Evolutionary conservation across 2,888 invertebrate species (phyloP), one percentile per base, ranked within the genome.

Genomic region (Drosophila nr. perissopoda): DNA sequence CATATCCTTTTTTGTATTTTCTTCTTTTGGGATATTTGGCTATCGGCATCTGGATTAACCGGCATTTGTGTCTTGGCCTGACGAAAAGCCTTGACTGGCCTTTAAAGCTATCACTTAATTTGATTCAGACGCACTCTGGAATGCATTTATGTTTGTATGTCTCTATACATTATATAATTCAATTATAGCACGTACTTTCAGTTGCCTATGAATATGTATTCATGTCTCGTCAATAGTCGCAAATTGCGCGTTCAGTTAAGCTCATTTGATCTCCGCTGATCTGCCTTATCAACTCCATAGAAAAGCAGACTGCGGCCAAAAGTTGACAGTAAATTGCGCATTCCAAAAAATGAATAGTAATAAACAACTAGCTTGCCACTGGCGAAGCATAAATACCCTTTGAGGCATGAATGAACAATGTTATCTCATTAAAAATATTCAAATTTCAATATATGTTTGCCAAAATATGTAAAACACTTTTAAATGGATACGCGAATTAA

Each of bases 321-420:
- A n/a, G 21, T 16, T 31, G 13, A 16, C 25, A 33, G 40, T 60
- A 54, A 83, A 88, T 56, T 83, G 83, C 88, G 83, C 88, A 84
- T 81, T 87, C 77, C 38, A 36, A 48, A 65, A 61, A 31, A n/a
- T 57, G 38, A 38, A 46, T 48, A 34, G 27, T 21, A 59, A 18
- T 27, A 13, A 27, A 31, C 18, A 27, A 4, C 6, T 21, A n/a
- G 13, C 13, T 25, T 27, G 46, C 18, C 3, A n/a, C 27, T 11
- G 33, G 6, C 34, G 58, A 42, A 29, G 0, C 6, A 6, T 10
- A 18, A 46, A 70, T 76, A 33, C 76, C 0, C 74, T 76, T n/a
- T 29, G 6, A 6, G 13, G 33, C 31, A 11, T 21, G 42, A 11
- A 18, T n/a, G 6, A 31, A 31, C 4, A 21, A 21, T 21, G 2